phyloP scores from a whole-genome alignment of 2,113 vertebrate genomes.

The Cephalopholis sonnerati region DNA sequence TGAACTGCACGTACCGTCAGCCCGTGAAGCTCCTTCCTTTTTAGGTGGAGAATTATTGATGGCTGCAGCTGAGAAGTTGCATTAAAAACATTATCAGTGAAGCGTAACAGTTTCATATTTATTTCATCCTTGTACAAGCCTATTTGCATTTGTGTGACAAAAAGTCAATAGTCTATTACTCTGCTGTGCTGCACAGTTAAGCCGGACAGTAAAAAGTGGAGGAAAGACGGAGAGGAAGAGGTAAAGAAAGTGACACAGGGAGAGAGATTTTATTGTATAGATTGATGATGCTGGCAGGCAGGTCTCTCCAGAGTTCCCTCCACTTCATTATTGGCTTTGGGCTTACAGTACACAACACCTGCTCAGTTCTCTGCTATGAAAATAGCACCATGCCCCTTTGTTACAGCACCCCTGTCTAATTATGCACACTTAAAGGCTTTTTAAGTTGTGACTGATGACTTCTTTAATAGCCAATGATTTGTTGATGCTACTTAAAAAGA shows the following conservation, averaged over 20 bases:
- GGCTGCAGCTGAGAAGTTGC: slow-evolving; percentile 3
- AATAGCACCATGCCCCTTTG: background rate
- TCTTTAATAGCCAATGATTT: background rate
- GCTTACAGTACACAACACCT: background rate
- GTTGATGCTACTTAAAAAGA: background rate
- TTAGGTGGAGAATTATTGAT: background rate
- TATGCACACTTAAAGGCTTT: background rate
- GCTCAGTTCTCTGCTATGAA: background rate
- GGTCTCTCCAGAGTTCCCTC: background rate
- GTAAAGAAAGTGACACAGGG: background rate
- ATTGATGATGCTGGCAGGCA: slow-evolving; percentile 6
- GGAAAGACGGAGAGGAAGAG: background rate
- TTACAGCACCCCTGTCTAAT: background rate
- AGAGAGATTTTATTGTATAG: slow-evolving; percentile 21
- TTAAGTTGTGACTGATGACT: background rate
- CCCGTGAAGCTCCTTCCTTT: background rate
- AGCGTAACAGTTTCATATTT: slow-evolving; percentile 36
- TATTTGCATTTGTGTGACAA: slow-evolving; percentile 49
- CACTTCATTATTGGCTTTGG: background rate
- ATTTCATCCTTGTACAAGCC: slow-evolving; percentile 33
- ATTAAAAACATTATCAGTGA: slow-evolving; percentile 29
- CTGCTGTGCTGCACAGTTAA: slow-evolving; percentile 6
- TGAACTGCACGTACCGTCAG: background rate
- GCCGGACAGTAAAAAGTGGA: slow-evolving; percentile 22
- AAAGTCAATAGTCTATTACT: slow-evolving; percentile 60